A percentile compares a stretch with the other conserved stretches of the same genome.
Evolutionary conservation across 2,888 invertebrate genomes (phyloP).

Genomic region (Tigriopus californicus): DNA sequence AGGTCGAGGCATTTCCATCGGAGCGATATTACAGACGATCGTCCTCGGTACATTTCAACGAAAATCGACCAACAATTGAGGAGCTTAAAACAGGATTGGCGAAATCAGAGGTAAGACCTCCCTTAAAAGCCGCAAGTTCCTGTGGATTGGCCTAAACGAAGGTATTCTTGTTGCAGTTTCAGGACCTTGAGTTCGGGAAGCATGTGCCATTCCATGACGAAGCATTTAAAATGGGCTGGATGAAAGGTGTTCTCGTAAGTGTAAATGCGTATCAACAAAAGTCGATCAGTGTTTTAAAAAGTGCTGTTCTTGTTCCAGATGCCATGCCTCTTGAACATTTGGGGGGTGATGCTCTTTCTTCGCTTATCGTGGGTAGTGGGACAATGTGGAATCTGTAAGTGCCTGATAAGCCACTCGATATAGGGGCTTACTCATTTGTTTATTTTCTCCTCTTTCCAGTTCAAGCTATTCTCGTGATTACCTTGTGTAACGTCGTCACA

Average conservation of each 20-base stretch:
- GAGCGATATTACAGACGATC: not conserved
- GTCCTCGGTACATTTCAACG: not conserved
- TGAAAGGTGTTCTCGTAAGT: constrained; percentile 53
- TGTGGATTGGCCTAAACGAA: too few species aligned
- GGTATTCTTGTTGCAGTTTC: not conserved
- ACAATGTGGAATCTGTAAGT: constrained; percentile 59
- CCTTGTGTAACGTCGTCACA: constrained; percentile 65
- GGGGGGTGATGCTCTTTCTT: constrained; percentile 97
- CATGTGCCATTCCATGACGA: not conserved
- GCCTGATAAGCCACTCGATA: constrained; percentile 26
- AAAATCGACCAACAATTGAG: not conserved
- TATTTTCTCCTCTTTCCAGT: constrained; percentile 18
- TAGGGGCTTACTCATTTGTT: too few species aligned
- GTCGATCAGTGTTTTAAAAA: not conserved
- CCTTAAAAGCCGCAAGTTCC: too few species aligned
- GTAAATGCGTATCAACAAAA: not conserved
- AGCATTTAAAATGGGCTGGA: constrained; percentile 77
- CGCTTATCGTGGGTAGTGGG: constrained; percentile 93
- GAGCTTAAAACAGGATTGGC: not conserved
- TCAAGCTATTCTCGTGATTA: constrained; percentile 47
- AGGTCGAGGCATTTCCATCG: not conserved
- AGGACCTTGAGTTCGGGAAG: not conserved
- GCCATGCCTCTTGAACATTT: constrained; percentile 89
- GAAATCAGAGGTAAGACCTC: not conserved
- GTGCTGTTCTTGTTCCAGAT: constrained; percentile 36